Base-by-base conservation (phyloP, 2,888 invertebrate genomes). In the Cerastoderma edule region DNA sequence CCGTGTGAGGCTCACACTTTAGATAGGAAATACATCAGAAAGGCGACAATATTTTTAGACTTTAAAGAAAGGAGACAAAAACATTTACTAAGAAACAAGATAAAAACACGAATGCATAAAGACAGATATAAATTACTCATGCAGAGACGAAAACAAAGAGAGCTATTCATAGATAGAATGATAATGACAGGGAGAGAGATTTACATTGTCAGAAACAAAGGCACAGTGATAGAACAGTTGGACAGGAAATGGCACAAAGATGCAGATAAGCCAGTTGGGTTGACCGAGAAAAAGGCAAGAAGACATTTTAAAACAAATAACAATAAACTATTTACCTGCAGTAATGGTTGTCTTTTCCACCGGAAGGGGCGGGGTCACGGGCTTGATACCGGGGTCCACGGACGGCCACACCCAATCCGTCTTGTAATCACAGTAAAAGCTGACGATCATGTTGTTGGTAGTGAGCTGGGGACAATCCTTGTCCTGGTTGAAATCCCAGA, bases 361-460 rank as follows among this genome's bases (percentile, higher is more conserved):
- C 2, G 56, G 27, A 27, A 64, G 53, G n/a, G 67, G 70, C 0
- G 70, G 48, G 19, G 77, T 44, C 27, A 22, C 13, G 2, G 56
- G 72, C 22, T 28, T 44, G 4, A n/a, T 28, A 24, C 22, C 39
- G 8, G 80, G 77, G 19, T 76, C 74, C 13, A 63, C 63, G 4
- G 76, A 65, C 39, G 82, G 82, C 86, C 85, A 86, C 13, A 83
- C 76, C 84, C 84, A 86, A 32, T 82, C 80, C 8, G 82, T 74
- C 22, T 75, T 84, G 77, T 87, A 89, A 65, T 90, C 89, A 73
- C 89, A 90, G 75, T 88, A 88, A 70, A 89, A 90, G 6, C 88
- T 86, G 5, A 90, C 71, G 30, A 85, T 85, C 32, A 90, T 84
- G 44, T 82, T 83, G 22, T 85, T 79, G 4, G 80, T 80, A 16